Percentiles rank a stretch among this genome's conserved stretches.
These are phyloP conservation scores for Rattus rattus DNA, from an alignment of 2,113 vertebrate genomes.

Conservation along the genomic window DNA sequence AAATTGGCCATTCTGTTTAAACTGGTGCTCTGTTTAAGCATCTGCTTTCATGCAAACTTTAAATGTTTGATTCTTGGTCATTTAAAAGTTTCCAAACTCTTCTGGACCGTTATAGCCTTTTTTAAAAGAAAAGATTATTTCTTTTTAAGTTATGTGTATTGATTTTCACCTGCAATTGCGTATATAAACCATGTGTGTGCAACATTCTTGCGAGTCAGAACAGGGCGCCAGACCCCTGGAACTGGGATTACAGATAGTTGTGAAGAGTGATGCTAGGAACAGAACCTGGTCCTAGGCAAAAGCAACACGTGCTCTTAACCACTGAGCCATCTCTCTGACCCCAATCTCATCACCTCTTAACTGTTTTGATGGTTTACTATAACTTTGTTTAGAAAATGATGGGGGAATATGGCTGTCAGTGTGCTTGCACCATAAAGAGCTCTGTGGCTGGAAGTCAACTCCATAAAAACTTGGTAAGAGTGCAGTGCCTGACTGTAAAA, in stretches of 20 bases:
- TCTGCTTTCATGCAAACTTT: conserved; percentile 32
- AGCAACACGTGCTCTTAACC: not conserved
- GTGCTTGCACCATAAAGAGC: not conserved
- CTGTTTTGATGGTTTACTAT: not conserved
- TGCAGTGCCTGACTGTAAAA: not conserved
- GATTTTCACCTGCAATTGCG: not conserved
- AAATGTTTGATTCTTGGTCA: conserved; percentile 22
- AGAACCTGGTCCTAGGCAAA: not conserved
- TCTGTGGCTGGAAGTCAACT: no score
- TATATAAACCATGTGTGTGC: not conserved
- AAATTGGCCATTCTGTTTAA: not conserved
- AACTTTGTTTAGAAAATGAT: not conserved
- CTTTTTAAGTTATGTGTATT: not conserved
- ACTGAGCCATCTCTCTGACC: not conserved
- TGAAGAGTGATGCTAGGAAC: not conserved
- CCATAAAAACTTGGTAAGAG: not conserved
- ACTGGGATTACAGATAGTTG: not conserved
- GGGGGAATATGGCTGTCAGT: not conserved
- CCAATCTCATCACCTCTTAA: not conserved
- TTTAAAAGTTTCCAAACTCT: not conserved
- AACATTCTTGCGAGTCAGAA: not conserved
- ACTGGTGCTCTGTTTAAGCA: not conserved
- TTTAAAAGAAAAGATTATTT: not conserved
- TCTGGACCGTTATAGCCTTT: not conserved
- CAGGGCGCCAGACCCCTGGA: not conserved